Evolutionary conservation across 64 coral and sea anemone genomes (phyloP).

Genomic region (Montipora cactus): DNA sequence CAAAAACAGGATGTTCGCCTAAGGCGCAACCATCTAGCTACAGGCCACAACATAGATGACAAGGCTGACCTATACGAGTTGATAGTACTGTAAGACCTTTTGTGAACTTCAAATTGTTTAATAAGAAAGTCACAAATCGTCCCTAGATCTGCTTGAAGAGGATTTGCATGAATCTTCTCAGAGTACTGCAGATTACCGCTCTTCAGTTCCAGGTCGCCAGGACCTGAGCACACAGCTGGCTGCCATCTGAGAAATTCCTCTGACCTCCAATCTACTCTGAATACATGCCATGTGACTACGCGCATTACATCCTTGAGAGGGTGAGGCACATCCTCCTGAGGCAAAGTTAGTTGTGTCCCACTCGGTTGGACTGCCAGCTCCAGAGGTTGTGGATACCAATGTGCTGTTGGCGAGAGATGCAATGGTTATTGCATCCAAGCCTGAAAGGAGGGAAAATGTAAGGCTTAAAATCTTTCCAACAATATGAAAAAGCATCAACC

Average conservation of each 20-base stretch:
- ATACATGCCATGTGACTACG: slow-evolving; percentile 64
- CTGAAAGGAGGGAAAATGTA: slow-evolving; percentile 69
- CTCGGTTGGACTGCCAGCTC: slow-evolving; percentile 29
- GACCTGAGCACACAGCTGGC: not conserved
- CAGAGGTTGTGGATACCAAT: slow-evolving; percentile 42
- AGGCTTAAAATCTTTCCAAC: not conserved
- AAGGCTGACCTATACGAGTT: slow-evolving; percentile 61
- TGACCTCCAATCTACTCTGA: not conserved
- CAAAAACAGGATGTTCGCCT: no score
- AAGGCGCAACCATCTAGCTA: no score
- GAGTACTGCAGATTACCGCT: slow-evolving; percentile 56
- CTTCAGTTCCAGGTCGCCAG: slow-evolving; percentile 38
- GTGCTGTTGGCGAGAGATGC: slow-evolving; percentile 56
- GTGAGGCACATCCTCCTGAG: slow-evolving; percentile 22
- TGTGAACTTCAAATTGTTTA: not conserved
- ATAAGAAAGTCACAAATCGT: slow-evolving; percentile 43
- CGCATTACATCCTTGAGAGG: slow-evolving; percentile 19
- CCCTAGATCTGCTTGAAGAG: slow-evolving; percentile 18
- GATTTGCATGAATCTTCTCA: not conserved
- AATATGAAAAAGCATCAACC: no score
- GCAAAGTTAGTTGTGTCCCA: slow-evolving; percentile 9
- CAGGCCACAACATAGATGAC: not conserved
- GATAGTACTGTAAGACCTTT: not conserved
- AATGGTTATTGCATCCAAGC: slow-evolving; percentile 2
- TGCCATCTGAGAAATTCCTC: slow-evolving; percentile 32